Base-by-base conservation (phyloP, 2,888 invertebrate species). In the Girardia tigrina region DNA sequence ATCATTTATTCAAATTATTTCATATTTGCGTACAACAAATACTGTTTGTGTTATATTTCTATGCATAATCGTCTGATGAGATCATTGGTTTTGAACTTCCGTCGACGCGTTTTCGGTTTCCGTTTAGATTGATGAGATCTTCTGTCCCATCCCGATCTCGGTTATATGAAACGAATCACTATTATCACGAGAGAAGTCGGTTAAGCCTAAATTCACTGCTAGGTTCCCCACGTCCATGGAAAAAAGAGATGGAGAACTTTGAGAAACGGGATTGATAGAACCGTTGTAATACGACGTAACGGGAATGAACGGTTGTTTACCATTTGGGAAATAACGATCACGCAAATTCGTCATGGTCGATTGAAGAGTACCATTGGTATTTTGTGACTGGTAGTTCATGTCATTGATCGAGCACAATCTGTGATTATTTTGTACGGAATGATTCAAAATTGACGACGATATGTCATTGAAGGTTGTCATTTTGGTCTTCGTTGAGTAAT, bases 401-500 rank as follows among this genome's bases (percentile, higher is more conserved):
- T 56, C 56, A 23, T 56, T 56, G 20, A 56, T 56, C 23, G 56
- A 56, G 23, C 56, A 56, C 8, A 56, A n/a, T 56, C 56, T n/a
- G 23, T 56, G 56, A 16, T 56, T 56, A n/a, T 56, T 56, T n/a
- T 56, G 56, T 56, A 56, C 56, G 56, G 56, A 56, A 56, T 56
- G 56, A n/a, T 56, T 56, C 4, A 56, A 16, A 56, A 56, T 56
- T n/a, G 56, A 56, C 56, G 56, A 56, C 6, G 56, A 56, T 56
- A 56, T 56, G 56, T 56, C 56, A 56, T 56, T 56, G n/a, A 56
- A 56, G 56, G 56, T 56, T 4, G 56, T 56, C 56, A 56, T 56
- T 56, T 4, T 56, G 56, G 56, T 56, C 23, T 56, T 56, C 2
- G 56, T 56, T 56, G 56, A 56, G n/a, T 56, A 56, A 56, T 56